phyloP scores from a whole-genome alignment of 2,113 vertebrate species.

The Maccullochella peelii region DNA sequence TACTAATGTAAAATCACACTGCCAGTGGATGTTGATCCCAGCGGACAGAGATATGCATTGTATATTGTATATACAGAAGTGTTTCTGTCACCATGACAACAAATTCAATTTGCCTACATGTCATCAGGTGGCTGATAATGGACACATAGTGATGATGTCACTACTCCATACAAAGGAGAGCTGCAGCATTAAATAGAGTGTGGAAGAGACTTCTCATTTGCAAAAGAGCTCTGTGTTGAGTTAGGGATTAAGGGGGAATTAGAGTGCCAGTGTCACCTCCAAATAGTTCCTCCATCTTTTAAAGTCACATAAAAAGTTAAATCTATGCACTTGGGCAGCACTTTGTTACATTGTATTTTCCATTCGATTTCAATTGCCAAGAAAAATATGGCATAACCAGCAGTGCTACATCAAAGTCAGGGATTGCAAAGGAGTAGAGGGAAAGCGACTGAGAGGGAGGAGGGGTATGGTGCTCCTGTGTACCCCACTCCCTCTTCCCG shows the following conservation, averaged over 20 bases:
- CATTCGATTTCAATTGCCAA: constrained; percentile 84
- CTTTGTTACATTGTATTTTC: constrained; percentile 88
- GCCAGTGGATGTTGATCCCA: not conserved
- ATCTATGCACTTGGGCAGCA: constrained; percentile 76
- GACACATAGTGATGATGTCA: constrained; percentile 76
- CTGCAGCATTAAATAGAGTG: constrained; percentile 56
- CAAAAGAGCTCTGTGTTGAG: constrained; percentile 75
- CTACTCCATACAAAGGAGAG: constrained; percentile 62
- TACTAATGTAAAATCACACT: constrained; percentile 14
- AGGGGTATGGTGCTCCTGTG: constrained; percentile 82
- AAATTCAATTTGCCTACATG: constrained; percentile 71
- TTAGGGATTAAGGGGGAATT: constrained; percentile 81
- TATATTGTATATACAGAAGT: constrained; percentile 73
- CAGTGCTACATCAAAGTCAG: constrained; percentile 87
- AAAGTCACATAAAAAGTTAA: constrained; percentile 77
- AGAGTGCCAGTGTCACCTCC: constrained; percentile 82
- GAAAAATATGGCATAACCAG: constrained; percentile 88
- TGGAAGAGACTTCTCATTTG: constrained; percentile 69
- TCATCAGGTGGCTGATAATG: constrained; percentile 79
- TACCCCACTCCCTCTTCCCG: constrained; percentile 69
- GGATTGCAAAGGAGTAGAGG: constrained; percentile 49
- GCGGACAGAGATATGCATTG: constrained; percentile 50
- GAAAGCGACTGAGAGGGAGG: constrained; percentile 48
- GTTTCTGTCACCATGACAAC: constrained; percentile 76
- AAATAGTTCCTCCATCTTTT: constrained; percentile 81